These are phyloP conservation scores for Drepanosiphum platanoidis DNA, from an alignment of 2,888 invertebrate species.

Conservation along the genomic window DNA sequence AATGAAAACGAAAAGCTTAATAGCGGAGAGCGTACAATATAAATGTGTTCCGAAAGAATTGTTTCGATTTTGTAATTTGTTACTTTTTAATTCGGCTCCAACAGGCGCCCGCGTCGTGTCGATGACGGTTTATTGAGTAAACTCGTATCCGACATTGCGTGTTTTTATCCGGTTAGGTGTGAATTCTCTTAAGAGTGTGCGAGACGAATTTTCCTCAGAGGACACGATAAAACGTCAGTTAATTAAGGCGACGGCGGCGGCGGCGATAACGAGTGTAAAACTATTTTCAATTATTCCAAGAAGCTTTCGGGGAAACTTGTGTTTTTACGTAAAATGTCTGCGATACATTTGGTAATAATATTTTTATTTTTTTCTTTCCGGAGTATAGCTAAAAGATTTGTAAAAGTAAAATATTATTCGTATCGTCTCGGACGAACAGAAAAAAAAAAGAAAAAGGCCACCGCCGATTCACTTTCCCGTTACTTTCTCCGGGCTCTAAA, in stretches of 20 bases:
- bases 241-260: no score
- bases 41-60: constrained; percentile 26
- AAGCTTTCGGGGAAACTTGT: not conserved
- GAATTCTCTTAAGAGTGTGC: no score
- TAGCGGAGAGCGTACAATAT: no score
- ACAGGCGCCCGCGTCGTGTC: not conserved
- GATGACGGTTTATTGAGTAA: no score
- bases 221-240: no score
- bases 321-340: not conserved
- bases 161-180: no score
- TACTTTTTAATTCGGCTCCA: not conserved
- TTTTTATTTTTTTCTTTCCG: not conserved
- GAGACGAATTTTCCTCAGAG: no score
- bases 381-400: not conserved
- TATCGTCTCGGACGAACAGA: not conserved
- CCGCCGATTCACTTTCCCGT: not conserved
- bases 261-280: no score
- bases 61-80: not conserved
- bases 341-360: not conserved
- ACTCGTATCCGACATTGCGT: no score
- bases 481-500: not conserved
- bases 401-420: not conserved
- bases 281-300: not conserved
- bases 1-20: not conserved
- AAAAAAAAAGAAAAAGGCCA: no score